Evolutionary conservation across 2,888 invertebrate genomes (phyloP).

Genomic region (Tupiocoris notatus): DNA sequence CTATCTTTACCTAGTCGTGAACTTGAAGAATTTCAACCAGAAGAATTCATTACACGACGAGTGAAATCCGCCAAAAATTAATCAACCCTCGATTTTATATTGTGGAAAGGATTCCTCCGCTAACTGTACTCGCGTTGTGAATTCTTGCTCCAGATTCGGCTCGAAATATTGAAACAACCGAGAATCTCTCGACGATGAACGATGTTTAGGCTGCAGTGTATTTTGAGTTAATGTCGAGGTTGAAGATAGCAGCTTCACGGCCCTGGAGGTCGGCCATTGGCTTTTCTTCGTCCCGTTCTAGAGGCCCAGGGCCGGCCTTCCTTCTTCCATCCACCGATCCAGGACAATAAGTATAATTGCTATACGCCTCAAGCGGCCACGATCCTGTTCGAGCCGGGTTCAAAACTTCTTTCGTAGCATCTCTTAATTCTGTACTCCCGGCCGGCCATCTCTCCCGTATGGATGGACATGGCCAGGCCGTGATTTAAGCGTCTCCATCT

Average conservation of each 20-base stretch:
- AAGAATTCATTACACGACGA: no score
- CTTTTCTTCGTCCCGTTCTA: neutral
- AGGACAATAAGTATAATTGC: slow-evolving; percentile 44
- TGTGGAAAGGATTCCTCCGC: no score
- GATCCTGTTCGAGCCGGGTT: slow-evolving; percentile 15
- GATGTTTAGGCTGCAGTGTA: neutral
- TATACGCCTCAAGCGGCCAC: slow-evolving; percentile 42
- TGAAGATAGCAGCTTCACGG: neutral
- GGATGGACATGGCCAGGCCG: neutral
- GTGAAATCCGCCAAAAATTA: no score
- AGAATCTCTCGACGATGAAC: neutral
- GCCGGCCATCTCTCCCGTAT: neutral
- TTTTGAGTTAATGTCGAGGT: neutral
- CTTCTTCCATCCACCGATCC: slow-evolving; percentile 21
- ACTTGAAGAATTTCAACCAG: no score
- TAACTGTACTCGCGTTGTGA: no score
- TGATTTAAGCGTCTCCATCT: slow-evolving; percentile 41
- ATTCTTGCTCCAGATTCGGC: neutral
- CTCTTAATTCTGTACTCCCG: neutral
- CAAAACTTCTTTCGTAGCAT: neutral
- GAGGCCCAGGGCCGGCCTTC: neutral
- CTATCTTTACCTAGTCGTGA: no score
- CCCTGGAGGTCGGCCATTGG: slow-evolving; percentile 41
- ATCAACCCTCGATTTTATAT: no score
- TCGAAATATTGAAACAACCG: neutral